Evolutionary conservation across 2,888 invertebrate species (phyloP), one percentile per base, ranked within the genome.

Genomic region (Caenorhabditis drosophilae): DNA sequence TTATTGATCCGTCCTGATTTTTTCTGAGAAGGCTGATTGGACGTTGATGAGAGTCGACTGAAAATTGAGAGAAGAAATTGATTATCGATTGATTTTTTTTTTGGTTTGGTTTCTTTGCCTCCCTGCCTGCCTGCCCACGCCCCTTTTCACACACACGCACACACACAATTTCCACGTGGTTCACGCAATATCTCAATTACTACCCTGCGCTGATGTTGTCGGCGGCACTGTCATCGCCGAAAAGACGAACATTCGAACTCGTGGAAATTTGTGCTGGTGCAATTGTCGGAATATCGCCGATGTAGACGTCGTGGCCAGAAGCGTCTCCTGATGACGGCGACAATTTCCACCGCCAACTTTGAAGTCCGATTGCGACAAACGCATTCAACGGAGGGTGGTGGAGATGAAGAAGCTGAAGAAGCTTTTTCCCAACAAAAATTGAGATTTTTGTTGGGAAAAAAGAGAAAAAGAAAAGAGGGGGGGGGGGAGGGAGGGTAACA

Each of bases 181-280:
- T 36, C 16, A n/a, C 40, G 7, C 7, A 16, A 36, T 36, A n/a
- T 40, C 40, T 18, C 7, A 18, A 40, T 9, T 18, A n/a, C 18
- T 11, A 9, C 15, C 16, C 36, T 36, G 4, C 36, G 4, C n/a
- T n/a, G 63, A 63, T 11, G 58, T 55, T 51, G 54, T 58, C 42
- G 58, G 58, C 54, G 64, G 58, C 54, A 64, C 20, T n/a, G 58
- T 64, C 64, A 59, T 64, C 38, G 64, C 64, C 46, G 58, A 54
- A 41, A 64, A 64, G 26, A 64, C 64, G 16, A 64, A 58, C 64
- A 64, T 64, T 47, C 53, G 38, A 1, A 20, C 18, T 42, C 25
- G 4, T n/a, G 46, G 31, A n/a, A n/a, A n/a, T n/a, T n/a, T n/a
- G n/a, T n/a, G n/a, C n/a, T n/a, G n/a, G n/a, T n/a, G n/a, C n/a